These are phyloP conservation scores for Plutomurus gul DNA, from an alignment of 1,140 invertebrate genomes.

Conservation along the genomic window DNA sequence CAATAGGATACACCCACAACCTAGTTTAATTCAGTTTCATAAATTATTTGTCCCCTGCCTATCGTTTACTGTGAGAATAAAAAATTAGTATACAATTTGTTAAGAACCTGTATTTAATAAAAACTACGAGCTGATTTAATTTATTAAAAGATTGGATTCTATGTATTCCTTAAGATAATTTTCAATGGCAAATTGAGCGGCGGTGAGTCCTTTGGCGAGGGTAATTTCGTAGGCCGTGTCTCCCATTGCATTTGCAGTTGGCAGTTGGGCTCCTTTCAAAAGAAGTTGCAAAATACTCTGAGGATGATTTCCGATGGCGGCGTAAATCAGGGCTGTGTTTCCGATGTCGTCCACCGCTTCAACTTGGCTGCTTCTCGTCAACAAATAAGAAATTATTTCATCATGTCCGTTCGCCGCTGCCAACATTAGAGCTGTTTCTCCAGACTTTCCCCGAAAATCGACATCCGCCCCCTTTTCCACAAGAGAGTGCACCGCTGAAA, in stretches of 20 bases:
- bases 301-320: slow-evolving; percentile 43
- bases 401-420: slow-evolving; percentile 46
- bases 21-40: too few relatives aligned
- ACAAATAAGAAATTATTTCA: slow-evolving; percentile 37
- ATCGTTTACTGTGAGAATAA: too few relatives aligned
- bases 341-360: slow-evolving; percentile 41
- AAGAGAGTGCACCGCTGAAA: slow-evolving; percentile 32
- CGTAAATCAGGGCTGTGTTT: slow-evolving; percentile 48
- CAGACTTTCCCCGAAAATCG: slow-evolving; percentile 13
- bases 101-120: too few relatives aligned
- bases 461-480: slow-evolving; percentile 41
- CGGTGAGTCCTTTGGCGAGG: slow-evolving; percentile 33
- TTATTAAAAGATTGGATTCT: slow-evolving; percentile 32
- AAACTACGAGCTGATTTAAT: too few relatives aligned
- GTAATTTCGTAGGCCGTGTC: slow-evolving; percentile 43
- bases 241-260: slow-evolving; percentile 34
- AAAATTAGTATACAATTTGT: too few relatives aligned
- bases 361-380: slow-evolving; percentile 25
- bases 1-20: too few relatives aligned
- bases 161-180: slow-evolving; percentile 45
- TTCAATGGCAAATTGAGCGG: slow-evolving; percentile 50
- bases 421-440: slow-evolving; percentile 44
- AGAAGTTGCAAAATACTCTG: slow-evolving; percentile 36
- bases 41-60: too few relatives aligned
- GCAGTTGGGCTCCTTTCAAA: slow-evolving; percentile 37